Percentiles rank a stretch among this genome's conserved stretches.
Evolutionary conservation across 92 coral and sea anemone genomes (phyloP).

Genomic region (Porites divaricata): DNA sequence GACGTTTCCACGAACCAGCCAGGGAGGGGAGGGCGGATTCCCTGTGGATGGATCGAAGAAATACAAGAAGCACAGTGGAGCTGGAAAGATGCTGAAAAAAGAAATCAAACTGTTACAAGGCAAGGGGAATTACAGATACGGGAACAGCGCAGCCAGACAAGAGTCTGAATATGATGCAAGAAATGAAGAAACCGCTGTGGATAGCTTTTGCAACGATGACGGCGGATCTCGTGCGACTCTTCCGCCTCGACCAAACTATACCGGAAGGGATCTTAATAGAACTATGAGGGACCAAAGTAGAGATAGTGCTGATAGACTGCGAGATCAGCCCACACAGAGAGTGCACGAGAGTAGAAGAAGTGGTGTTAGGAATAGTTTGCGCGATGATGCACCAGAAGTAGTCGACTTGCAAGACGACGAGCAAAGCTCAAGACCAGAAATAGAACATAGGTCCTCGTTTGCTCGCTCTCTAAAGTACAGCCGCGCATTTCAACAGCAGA

Average conservation of each 20-base stretch:
- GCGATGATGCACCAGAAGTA: slow-evolving; percentile 18
- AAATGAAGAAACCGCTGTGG: slow-evolving; percentile 10
- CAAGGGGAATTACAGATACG: slow-evolving; percentile 55
- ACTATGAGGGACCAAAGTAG: slow-evolving; percentile 16
- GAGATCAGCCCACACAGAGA: neutral
- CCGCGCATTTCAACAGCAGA: slow-evolving; percentile 60
- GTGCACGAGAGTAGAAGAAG: slow-evolving; percentile 5
- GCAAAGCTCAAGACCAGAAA: slow-evolving; percentile 16
- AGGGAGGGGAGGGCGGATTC: slow-evolving; percentile 26
- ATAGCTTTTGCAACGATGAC: neutral
- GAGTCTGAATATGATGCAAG: neutral
- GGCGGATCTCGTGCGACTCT: slow-evolving; percentile 7
- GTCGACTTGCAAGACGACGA: slow-evolving; percentile 5
- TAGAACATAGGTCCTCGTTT: slow-evolving; percentile 36
- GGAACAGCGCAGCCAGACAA: neutral
- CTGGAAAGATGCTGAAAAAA: slow-evolving; percentile 49
- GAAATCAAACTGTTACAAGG: slow-evolving; percentile 53
- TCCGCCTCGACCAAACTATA: slow-evolving; percentile 5
- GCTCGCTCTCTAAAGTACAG: slow-evolving; percentile 66
- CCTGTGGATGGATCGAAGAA: slow-evolving; percentile 14
- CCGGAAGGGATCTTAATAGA: slow-evolving; percentile 1
- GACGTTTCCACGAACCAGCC: slow-evolving; percentile 24
- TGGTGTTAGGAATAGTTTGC: neutral
- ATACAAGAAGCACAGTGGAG: slow-evolving; percentile 52
- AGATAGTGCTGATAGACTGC: neutral